Evolutionary conservation across 2,113 vertebrate genomes (phyloP).

Genomic region (Alethe castanea): DNA sequence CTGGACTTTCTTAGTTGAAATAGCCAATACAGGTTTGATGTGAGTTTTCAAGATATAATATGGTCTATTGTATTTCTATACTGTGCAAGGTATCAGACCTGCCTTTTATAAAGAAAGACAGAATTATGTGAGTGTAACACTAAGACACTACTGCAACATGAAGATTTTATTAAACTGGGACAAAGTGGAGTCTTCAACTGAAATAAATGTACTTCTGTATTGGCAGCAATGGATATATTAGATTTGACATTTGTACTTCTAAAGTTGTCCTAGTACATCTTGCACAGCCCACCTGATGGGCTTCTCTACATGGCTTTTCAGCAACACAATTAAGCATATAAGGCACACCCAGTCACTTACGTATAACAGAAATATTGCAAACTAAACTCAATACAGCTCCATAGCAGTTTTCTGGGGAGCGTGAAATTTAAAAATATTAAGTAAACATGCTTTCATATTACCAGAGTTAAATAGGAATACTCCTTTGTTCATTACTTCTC

Average conservation of each 20-base stretch:
- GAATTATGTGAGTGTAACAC: not conserved
- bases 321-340: not conserved
- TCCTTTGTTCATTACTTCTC: not conserved
- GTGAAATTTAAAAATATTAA: not conserved
- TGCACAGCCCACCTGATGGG: not conserved
- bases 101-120: not conserved
- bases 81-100: not conserved
- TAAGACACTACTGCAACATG: not conserved
- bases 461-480: not conserved
- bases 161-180: not conserved
- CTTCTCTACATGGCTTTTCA: not conserved
- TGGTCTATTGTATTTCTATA: not conserved
- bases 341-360: not conserved
- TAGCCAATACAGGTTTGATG: not conserved
- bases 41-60: not conserved
- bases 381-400: not conserved
- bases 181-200: not conserved
- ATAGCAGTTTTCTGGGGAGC: not conserved
- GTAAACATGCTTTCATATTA: not conserved
- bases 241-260: not conserved
- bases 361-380: not conserved
- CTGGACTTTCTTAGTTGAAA: not conserved
- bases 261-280: not conserved
- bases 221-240: not conserved
- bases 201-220: not conserved